Evolutionary conservation across 2,797 vertebrate genomes (phyloP).

Genomic region (Carapus acus): DNA sequence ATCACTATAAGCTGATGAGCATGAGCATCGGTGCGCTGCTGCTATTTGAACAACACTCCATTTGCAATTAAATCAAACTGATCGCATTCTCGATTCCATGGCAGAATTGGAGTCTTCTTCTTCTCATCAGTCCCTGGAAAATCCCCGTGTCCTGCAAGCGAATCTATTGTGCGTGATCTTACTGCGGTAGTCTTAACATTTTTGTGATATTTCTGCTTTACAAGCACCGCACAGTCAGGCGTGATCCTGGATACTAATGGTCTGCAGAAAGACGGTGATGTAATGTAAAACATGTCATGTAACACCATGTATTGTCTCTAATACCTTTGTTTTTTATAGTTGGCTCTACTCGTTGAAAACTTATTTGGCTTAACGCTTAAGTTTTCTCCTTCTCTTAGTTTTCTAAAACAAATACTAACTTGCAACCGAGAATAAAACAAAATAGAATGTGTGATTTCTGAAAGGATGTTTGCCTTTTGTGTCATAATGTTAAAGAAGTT

Average conservation of each 20-base stretch:
- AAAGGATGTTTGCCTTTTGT: constrained; percentile 15
- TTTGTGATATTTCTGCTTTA: constrained; percentile 33
- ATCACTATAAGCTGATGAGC: too few relatives aligned
- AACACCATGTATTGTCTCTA: constrained; percentile 23
- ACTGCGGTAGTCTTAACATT: constrained; percentile 8
- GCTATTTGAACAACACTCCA: too few relatives aligned
- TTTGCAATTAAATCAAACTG: too few relatives aligned
- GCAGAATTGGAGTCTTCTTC: too few relatives aligned
- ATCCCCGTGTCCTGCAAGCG: constrained; percentile 11
- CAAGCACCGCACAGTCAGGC: too few relatives aligned
- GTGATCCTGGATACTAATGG: constrained; percentile 21
- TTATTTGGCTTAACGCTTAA: constrained; percentile 44
- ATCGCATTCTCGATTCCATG: too few relatives aligned
- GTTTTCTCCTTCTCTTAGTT: constrained; percentile 51
- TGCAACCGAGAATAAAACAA: constrained; percentile 65
- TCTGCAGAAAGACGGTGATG: constrained; percentile 27
- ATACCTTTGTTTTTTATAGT: constrained; percentile 39
- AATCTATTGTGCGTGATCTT: constrained; percentile 15
- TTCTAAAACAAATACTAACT: constrained; percentile 49
- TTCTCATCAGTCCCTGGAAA: too few relatives aligned
- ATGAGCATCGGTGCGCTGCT: too few relatives aligned
- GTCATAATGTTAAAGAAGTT: constrained; percentile 9
- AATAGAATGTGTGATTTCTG: constrained; percentile 47
- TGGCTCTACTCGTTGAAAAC: constrained; percentile 27
- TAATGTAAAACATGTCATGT: too few relatives aligned